Evolutionary conservation across 1,140 invertebrate species (phyloP), one percentile per base, ranked within the genome.

Genomic region (Drosophila nebulosa): DNA sequence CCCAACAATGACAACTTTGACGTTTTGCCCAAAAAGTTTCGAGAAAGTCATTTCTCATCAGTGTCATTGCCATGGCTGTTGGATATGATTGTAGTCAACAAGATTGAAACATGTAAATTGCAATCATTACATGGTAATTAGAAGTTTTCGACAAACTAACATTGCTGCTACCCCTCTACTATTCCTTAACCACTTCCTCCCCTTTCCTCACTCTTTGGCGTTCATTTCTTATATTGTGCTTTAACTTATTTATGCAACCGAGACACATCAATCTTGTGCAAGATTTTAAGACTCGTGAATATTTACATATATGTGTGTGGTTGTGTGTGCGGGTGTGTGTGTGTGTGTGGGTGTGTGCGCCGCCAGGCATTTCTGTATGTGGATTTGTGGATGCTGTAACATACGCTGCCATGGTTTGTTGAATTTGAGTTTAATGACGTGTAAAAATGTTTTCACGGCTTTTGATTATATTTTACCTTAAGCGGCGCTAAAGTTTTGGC

Each of bases 391-490:
- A 64, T 86, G 78, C 74, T 78, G 83, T 89, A 73, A 88, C 64
- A 79, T 88, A 74, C 78, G 75, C 64, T 76, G 84, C 75, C 66
- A 88, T 83, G 83, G 83, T 89, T 88, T 73, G 83, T 78, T 88
- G 83, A 88, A 89, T 89, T 83, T 89, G 84, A 79, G 84, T 88
- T 88, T 88, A 88, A 88, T 88, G 83, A 89, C 83, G 84, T 88
- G 83, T 88, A 88, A 88, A 88, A 88, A 88, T 88, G 83, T 88
- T 88, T 88, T 88, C 83, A 88, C 84, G 83, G 83, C 83, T 88
- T 88, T 88, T 88, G 83, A 89, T 88, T 88, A 88, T 83, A 88
- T 88, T 88, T 79, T 89, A 89, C 83, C 83, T 88, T 89, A 71
- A 89, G 84, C 84, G 65, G 22, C 62, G 74, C 84, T 73, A 79